Evolutionary conservation across 1,140 invertebrate species (phyloP).

Genomic region (Muscidifurax raptorellus): DNA sequence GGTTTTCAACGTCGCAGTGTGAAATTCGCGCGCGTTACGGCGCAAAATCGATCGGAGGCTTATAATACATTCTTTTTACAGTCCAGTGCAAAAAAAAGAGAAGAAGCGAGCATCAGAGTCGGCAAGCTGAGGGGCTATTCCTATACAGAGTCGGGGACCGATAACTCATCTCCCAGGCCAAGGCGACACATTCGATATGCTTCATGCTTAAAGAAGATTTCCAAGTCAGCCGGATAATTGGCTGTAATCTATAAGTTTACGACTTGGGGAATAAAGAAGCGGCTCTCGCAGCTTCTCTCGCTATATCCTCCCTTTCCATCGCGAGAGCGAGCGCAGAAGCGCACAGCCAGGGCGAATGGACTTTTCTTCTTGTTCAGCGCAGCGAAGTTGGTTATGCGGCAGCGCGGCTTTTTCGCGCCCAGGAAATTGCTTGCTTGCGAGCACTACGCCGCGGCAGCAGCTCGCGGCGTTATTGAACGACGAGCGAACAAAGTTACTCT

Average conservation of each 20-base stretch:
- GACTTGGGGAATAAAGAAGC: constrained; percentile 45
- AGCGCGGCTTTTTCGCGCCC: constrained; percentile 24
- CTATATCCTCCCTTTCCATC: not conserved
- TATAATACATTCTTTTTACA: no score
- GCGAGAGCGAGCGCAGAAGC: not conserved
- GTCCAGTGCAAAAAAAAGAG: not conserved
- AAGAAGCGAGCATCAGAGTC: not conserved
- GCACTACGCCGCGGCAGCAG: not conserved
- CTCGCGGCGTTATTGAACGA: constrained; percentile 54
- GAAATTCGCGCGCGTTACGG: not conserved
- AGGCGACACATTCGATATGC: constrained; percentile 39
- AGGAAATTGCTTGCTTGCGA: constrained; percentile 50
- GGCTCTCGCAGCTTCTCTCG: not conserved
- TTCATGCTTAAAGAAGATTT: constrained; percentile 50
- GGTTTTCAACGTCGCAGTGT: not conserved
- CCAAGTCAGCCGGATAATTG: constrained; percentile 53
- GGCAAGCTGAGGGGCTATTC: constrained; percentile 14
- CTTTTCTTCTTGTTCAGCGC: constrained; percentile 36
- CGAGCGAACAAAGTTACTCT: constrained; percentile 53
- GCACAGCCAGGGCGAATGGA: not conserved
- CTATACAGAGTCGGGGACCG: constrained; percentile 26
- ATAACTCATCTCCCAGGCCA: constrained; percentile 28
- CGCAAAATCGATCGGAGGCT: not conserved
- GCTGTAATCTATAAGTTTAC: constrained; percentile 52
- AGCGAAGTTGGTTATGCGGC: constrained; percentile 23